These are phyloP conservation scores for Belgica antarctica DNA, from an alignment of 2,888 invertebrate species.

Conservation along the genomic window DNA sequence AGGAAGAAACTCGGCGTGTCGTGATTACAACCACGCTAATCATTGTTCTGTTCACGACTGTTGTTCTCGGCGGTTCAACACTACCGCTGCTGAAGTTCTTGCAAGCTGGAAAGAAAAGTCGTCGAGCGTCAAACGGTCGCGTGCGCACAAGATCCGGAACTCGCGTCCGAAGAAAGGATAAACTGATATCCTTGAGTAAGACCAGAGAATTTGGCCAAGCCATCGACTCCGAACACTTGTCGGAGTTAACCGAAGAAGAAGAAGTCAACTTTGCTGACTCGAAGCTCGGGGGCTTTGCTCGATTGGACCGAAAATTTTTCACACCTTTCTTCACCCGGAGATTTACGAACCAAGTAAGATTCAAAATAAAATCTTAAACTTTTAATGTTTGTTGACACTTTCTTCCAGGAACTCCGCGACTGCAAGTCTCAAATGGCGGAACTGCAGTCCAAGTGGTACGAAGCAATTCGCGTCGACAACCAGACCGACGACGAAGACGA, in stretches of 20 bases:
- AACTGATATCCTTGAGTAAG: slow-evolving; percentile 92
- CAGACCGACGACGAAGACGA: slow-evolving; percentile 23
- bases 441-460: slow-evolving; percentile 95
- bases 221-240: slow-evolving; percentile 88
- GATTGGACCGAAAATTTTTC: slow-evolving; percentile 88
- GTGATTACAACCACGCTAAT: slow-evolving; percentile 98
- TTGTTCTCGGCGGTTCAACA: slow-evolving; percentile 85
- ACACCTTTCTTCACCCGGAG: slow-evolving; percentile 94
- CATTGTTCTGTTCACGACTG: slow-evolving; percentile 92
- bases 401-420: slow-evolving; percentile 80
- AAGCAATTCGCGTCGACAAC: slow-evolving; percentile 76
- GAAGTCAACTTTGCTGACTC: slow-evolving; percentile 80
- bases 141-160: slow-evolving; percentile 58
- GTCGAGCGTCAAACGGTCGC: neutral
- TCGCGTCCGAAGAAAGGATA: slow-evolving; percentile 60
- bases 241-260: slow-evolving; percentile 88
- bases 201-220: slow-evolving; percentile 97
- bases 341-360: slow-evolving; percentile 82
- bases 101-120: slow-evolving; percentile 57
- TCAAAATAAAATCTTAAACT: neutral
- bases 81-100: slow-evolving; percentile 95
- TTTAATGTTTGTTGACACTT: neutral
- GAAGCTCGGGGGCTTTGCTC: slow-evolving; percentile 81
- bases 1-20: slow-evolving; percentile 88
- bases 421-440: slow-evolving; percentile 96